phyloP scores from a whole-genome alignment of 2,888 invertebrate genomes.

The Graphium colonna region DNA sequence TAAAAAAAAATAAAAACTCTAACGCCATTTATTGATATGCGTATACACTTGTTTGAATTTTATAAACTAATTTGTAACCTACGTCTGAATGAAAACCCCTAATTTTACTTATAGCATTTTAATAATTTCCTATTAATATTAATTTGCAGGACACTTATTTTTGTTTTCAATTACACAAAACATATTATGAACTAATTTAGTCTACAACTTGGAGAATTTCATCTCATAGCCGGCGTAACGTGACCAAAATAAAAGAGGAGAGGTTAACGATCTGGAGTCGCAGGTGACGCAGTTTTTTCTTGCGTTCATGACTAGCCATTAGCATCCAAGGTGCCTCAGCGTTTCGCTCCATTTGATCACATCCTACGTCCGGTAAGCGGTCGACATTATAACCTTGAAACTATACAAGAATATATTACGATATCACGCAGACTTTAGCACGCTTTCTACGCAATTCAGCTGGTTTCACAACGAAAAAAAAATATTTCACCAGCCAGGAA shows the following conservation, averaged over 20 bases:
- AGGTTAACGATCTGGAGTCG: constrained; percentile 13
- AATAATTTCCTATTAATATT: no score
- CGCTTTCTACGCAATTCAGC: constrained; percentile 17
- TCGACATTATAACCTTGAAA: constrained; percentile 70
- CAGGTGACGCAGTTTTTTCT: constrained; percentile 34
- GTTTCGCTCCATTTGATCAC: constrained; percentile 54
- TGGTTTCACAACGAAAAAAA: constrained; percentile 19
- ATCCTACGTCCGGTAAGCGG: constrained; percentile 51
- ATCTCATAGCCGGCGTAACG: neutral
- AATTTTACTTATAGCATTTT: no score
- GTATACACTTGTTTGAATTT: no score
- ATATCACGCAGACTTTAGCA: constrained; percentile 19
- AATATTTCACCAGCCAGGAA: constrained; percentile 29
- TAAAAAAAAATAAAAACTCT: no score
- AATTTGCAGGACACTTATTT: no score
- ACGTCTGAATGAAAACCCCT: no score
- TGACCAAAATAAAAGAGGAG: constrained; percentile 8
- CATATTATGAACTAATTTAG: no score
- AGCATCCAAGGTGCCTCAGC: constrained; percentile 53
- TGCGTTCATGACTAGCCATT: constrained; percentile 47
- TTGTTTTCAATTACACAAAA: no score
- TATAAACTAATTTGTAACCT: no score
- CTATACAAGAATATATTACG: constrained; percentile 30
- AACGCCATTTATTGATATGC: no score
- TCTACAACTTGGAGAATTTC: no score